A percentile compares a stretch with the other conserved stretches of the same genome.
These are phyloP conservation scores for Aspidiotus destructor DNA, from an alignment of 2,888 invertebrate genomes.

Conservation along the genomic window DNA sequence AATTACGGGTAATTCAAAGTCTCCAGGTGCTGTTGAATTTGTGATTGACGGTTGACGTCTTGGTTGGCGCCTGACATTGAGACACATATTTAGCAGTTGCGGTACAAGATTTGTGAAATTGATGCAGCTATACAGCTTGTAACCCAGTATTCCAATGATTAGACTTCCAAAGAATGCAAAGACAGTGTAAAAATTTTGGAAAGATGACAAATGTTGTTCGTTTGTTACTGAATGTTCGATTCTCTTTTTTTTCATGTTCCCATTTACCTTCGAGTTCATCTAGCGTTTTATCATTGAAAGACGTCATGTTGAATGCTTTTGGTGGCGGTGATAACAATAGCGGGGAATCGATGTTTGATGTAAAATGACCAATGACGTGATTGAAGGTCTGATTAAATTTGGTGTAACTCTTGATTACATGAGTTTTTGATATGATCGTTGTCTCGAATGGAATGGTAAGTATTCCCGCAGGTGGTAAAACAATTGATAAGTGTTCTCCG, in stretches of 20 bases:
- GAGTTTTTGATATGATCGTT: not conserved
- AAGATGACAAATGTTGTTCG: too few species aligned
- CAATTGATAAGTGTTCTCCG: not conserved
- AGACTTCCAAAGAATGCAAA: too few species aligned
- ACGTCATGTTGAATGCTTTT: not conserved
- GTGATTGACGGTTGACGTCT: too few species aligned
- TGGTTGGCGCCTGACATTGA: too few species aligned
- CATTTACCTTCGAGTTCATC: not conserved
- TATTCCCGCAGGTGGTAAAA: not conserved
- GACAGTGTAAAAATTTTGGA: too few species aligned
- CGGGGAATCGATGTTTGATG: not conserved
- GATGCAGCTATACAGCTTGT: too few species aligned
- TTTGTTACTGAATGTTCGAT: too few species aligned
- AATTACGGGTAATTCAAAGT: too few species aligned
- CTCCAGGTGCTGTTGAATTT: too few species aligned
- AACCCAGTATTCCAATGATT: too few species aligned
- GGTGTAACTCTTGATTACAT: not conserved
- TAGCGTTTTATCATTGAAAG: not conserved
- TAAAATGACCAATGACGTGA: not conserved
- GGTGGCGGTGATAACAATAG: not conserved
- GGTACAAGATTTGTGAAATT: too few species aligned
- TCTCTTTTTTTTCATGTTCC: not conserved
- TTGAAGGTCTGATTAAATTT: not conserved
- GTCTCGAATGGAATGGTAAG: not conserved
- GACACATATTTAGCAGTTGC: too few species aligned